Base-by-base conservation (phyloP, 2,113 vertebrate species). In the Silurus glanis region DNA sequence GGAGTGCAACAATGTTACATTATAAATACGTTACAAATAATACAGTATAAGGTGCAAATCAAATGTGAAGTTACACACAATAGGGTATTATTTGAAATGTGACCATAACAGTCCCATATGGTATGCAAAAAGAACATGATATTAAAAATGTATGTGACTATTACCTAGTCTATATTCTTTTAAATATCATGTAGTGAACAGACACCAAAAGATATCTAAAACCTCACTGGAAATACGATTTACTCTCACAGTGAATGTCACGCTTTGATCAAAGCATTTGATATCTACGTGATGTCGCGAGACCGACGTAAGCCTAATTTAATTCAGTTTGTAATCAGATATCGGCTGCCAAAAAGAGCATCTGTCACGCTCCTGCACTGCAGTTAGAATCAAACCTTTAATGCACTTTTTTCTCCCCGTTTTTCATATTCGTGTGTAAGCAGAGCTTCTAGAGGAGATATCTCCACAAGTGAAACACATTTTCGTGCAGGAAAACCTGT, bases 311-410 rank as follows among this genome's bases (percentile, higher is more conserved):
- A 25, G 21, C 53, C 25, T 28, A 56, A 79, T 56, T 37, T 79
- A 28, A 79, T 79, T 79, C 75, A 79, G 51, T 79, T 79, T 58
- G 13, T 56, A 28, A 58, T 56, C n/a, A 58, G 75, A 79, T 79
- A 28, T 6, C 6, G n/a, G n/a, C 75, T 78, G 75, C 58, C 75
- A 78, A 56, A 78, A 56, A 16, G 13, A 56, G 51, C 49, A 56
- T 56, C 12, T n/a, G 49, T 55, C 23, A 28, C 8, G 53, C 3
- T 55, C 13, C 49, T 51, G 49, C n/a, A n/a, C 19, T 7, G 21
- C 49, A 76, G 21, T 76, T 23, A 76, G 13, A n/a, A n/a, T 55
- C 2, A 53, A 55, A 55, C 55, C 74, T 55, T 51, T 14, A 13
- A n/a, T 8, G 25, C n/a, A 25, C 2, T 56, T 17, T 78, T 55